A percentile compares a stretch with the other conserved stretches of the same genome.
Evolutionary conservation across 2,113 vertebrate species (phyloP).

Genomic region (Fregetta grallaria): DNA sequence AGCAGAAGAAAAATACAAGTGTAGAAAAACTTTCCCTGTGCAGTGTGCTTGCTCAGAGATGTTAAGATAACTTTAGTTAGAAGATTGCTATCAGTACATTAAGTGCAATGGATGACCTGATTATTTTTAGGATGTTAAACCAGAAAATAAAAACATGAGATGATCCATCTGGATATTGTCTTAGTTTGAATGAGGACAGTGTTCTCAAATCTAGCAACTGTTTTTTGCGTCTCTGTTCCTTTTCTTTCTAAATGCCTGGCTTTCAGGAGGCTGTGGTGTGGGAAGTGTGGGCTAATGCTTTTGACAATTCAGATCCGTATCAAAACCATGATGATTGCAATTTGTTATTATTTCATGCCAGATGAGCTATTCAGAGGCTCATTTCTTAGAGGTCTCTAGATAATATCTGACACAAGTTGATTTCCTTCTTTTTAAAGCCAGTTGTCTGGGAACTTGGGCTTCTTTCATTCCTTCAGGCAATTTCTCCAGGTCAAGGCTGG

Average conservation of each 20-base stretch:
- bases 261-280: neutral
- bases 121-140: neutral
- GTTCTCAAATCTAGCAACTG: neutral
- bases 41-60: neutral
- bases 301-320: neutral
- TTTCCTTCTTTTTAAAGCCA: neutral
- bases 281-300: neutral
- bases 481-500: neutral
- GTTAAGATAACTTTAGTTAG: neutral
- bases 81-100: neutral
- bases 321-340: neutral
- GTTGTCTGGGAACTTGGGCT: neutral
- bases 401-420: neutral
- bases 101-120: neutral
- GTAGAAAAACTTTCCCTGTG: neutral
- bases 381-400: neutral
- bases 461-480: neutral
- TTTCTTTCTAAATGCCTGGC: neutral
- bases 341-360: conserved; percentile 7
- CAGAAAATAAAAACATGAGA: neutral
- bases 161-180: neutral
- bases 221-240: neutral
- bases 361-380: neutral
- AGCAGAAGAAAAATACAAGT: neutral
- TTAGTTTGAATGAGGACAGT: neutral